phyloP scores from a whole-genome alignment of 2,113 vertebrate species.

The Bujurquina vittata region DNA sequence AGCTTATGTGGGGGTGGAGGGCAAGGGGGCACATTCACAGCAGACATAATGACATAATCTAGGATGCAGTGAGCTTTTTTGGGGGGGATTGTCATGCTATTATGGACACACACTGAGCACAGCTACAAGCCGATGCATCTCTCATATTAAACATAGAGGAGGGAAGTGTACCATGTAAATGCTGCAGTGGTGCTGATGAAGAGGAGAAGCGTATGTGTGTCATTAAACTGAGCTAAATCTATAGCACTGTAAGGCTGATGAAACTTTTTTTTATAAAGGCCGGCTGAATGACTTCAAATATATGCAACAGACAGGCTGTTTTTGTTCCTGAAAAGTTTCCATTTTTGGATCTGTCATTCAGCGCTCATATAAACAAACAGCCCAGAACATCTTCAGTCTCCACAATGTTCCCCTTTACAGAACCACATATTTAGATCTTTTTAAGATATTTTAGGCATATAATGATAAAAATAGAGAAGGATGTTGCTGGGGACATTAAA shows the following conservation, averaged over 20 bases:
- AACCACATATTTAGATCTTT: neutral
- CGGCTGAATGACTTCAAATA: neutral
- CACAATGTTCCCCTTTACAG: neutral
- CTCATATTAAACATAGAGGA: neutral
- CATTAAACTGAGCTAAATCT: neutral
- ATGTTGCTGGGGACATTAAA: neutral
- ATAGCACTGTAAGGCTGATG: neutral
- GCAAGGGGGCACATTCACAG: neutral
- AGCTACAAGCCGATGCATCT: neutral
- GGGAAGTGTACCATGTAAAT: neutral
- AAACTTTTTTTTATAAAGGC: conserved; percentile 9
- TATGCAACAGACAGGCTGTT: neutral
- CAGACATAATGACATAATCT: conserved; percentile 66
- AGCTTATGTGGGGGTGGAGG: neutral
- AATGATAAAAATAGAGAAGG: neutral
- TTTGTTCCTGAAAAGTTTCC: conserved; percentile 22
- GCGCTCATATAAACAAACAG: neutral
- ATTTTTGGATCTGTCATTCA: conserved; percentile 5
- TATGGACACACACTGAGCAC: conserved; percentile 46
- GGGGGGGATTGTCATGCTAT: conserved; percentile 11
- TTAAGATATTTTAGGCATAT: neutral
- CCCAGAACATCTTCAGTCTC: neutral
- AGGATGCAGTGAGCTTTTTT: conserved; percentile 5
- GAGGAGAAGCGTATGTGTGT: too few relatives aligned
- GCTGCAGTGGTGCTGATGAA: neutral